Evolutionary conservation across 2,113 vertebrate species (phyloP), one percentile per base, ranked within the genome.

Genomic region (Cygnus atratus): DNA sequence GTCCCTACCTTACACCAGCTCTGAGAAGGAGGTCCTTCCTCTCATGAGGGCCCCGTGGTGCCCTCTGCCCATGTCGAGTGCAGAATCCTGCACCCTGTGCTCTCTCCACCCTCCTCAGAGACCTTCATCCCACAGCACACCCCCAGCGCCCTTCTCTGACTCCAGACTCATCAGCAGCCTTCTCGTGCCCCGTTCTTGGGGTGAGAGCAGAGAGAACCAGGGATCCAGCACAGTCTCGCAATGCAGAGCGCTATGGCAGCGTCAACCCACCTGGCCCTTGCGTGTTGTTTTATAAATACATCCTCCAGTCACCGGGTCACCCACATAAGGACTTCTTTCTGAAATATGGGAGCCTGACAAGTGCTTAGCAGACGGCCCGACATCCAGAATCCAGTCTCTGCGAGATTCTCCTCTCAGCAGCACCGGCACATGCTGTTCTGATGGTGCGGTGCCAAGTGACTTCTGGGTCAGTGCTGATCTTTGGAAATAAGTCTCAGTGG

Each of bases 381-480:
- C 96, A 94, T 95, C 95, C 95, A 84, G 91, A 91, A 92, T 97
- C 93, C 83, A 62, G 95, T 94, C 93, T 93, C 85, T n/a, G 92
- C 35, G 83, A 96, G 96, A 93, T 94, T 91, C 93, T 96, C 54
- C 84, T 89, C 90, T 94, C 91, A 90, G 92, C 92, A 89, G 83
- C 48, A 50, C 82, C 63, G 14, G 90, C 82, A 95, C 95, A 95
- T 8, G 68, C 96, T 96, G 95, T 96, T 97, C 96, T 95, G 71
- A 92, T 93, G 96, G 93, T 93, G 74, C 25, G 0, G 89, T 96
- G 97, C 94, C 94, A 97, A 95, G 93, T 95, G 95, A 95, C 93
- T 97, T 95, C 95, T 97, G 96, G 96, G 95, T 97, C 97, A 96
- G 91, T 94, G 96, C 95, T 96, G 96, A 97, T 96, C 96, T 97